A percentile compares a stretch with the other conserved stretches of the same genome.
Evolutionary conservation across 2,888 invertebrate species (phyloP).

Genomic region (Eucera pruinosa): DNA sequence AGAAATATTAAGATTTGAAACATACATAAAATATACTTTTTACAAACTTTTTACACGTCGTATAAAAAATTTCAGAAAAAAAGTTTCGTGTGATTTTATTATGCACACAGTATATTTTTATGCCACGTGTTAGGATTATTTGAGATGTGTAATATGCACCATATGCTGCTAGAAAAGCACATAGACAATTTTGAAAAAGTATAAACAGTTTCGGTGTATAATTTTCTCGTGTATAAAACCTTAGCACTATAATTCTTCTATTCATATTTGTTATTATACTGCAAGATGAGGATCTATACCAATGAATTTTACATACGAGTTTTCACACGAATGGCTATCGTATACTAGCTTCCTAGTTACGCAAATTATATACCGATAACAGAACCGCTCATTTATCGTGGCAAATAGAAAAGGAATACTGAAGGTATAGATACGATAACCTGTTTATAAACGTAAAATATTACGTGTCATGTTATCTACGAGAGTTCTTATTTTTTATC

Average conservation of each 20-base stretch:
- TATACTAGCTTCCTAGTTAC: constrained; percentile 22
- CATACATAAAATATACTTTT: too few species aligned
- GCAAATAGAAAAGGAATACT: constrained; percentile 4
- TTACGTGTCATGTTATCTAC: constrained; percentile 1
- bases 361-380: constrained; percentile 29
- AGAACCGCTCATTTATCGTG: constrained; percentile 18
- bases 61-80: too few species aligned
- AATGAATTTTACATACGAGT: constrained; percentile 3
- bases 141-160: too few species aligned
- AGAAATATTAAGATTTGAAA: too few species aligned
- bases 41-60: too few species aligned
- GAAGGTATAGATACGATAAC: constrained; percentile 7
- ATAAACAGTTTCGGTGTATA: neutral
- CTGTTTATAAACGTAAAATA: constrained; percentile 7
- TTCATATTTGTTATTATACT: neutral
- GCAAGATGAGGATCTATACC: constrained; percentile 1
- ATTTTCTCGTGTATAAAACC: neutral
- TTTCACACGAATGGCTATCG: constrained; percentile 19
- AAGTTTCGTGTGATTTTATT: too few species aligned
- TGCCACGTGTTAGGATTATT: too few species aligned
- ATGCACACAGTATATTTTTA: too few species aligned
- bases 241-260: neutral
- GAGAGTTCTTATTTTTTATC: neutral
- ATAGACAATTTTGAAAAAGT: too few species aligned
- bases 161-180: too few species aligned